A percentile compares a stretch with the other conserved stretches of the same genome.
Conservation (phyloP, 2,888 invertebrate species). For the Spicauda simplicius region DNA sequence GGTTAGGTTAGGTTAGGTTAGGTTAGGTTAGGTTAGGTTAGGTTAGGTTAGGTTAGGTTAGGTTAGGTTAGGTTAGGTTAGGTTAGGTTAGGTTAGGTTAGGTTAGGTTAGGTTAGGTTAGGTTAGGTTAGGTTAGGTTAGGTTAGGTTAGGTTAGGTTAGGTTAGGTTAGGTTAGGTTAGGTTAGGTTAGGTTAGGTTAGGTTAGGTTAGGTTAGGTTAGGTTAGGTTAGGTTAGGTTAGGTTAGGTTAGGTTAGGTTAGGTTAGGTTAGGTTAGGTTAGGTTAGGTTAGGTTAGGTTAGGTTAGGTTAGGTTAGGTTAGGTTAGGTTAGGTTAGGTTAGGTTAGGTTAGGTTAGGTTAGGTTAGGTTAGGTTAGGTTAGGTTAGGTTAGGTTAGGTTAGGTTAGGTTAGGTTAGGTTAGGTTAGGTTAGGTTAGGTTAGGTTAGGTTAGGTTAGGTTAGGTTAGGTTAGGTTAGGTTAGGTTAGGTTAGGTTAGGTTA, state of each 20-base stretch:
- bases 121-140: too few relatives aligned
- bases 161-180: conserved; percentile 43
- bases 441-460: conserved; percentile 38
- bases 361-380: conserved; percentile 37
- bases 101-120: too few relatives aligned
- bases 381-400: conserved; percentile 40
- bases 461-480: conserved; percentile 37
- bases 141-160: conserved; percentile 35
- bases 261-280: conserved; percentile 41
- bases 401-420: conserved; percentile 41
- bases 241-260: conserved; percentile 40
- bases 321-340: conserved; percentile 38
- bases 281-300: conserved; percentile 39
- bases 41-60: too few relatives aligned
- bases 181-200: conserved; percentile 42
- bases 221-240: conserved; percentile 40
- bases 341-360: conserved; percentile 35
- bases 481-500: conserved; percentile 36
- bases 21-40: too few relatives aligned
- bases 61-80: too few relatives aligned
- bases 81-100: too few relatives aligned
- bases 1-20: too few relatives aligned
- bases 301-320: conserved; percentile 38
- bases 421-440: conserved; percentile 39
- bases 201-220: conserved; percentile 41